Evolutionary conservation across 1,140 invertebrate species (phyloP), one percentile per base, ranked within the genome.

Genomic region (Oreohelix idahoensis): DNA sequence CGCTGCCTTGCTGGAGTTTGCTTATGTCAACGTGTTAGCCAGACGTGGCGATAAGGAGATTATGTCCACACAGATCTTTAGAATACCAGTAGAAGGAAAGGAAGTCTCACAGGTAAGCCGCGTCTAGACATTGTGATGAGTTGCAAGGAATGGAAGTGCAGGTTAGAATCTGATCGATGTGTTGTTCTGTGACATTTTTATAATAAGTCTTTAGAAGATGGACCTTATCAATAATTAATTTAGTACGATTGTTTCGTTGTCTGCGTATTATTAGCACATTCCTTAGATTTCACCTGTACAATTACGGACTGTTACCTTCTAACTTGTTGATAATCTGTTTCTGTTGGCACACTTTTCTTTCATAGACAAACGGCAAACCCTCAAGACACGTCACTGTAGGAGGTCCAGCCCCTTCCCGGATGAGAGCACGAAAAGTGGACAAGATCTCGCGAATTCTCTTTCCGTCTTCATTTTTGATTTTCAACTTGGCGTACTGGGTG

Each of bases 1-100:
- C 89, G 95, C 95, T 0, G 95, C 96, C 10, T 92, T 97, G 15
- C 95, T 95, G 39, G 96, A 97, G 93, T 97, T 97, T 90, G 96
- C 96, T 0, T 95, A 97, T 32, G 96, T 97, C 20, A 92, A 88
- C 63, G 87, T 89, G 0, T 70, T 86, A 51, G 77, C 84, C 78
- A 77, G 88, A 70, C n/a, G 82, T 63, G 81, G 66, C 4, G 76
- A 84, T 53, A 85, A 84, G 80, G 71, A 84, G 83, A 49, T 81
- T 63, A 39, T 53, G 36, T 53, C 79, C 51, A 63, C 76, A 4
- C 70, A 84, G 83, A 69, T 81, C 36, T 71, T 80, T n/a, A 39
- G 66, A n/a, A 74, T 53, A 53, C 80, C 69, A 38, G 11, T 42
- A 10, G 80, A 73, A 36, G n/a, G 10, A 10, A 73, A 71, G 35